Conservation (phyloP, 2,797 vertebrate genomes). For the Halcyon chelicuti region DNA sequence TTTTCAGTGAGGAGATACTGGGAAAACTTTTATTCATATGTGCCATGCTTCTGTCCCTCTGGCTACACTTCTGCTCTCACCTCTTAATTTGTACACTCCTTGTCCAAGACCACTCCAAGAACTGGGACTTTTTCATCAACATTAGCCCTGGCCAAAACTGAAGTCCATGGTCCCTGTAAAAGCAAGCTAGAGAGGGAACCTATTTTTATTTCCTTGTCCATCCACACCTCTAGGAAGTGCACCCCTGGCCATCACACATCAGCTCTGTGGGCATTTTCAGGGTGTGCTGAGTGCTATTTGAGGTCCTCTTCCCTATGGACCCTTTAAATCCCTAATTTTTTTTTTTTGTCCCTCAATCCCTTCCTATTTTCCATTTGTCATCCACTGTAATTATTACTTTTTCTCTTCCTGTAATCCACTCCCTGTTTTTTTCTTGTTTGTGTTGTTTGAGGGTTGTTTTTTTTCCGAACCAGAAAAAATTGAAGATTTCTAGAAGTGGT, state of each 20-base stretch:
- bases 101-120: not conserved
- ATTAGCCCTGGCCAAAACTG: not conserved
- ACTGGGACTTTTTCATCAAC: not conserved
- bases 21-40: not conserved
- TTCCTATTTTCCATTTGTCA: not conserved
- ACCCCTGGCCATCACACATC: fast-evolving
- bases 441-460: not conserved
- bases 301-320: not conserved
- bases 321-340: not conserved
- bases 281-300: not conserved
- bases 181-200: not conserved
- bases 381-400: not conserved
- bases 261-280: not conserved
- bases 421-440: not conserved
- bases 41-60: not conserved
- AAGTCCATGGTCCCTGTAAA: not conserved
- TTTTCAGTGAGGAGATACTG: not conserved
- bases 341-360: not conserved
- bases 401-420: not conserved
- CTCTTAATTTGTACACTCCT: not conserved
- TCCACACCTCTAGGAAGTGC: not conserved
- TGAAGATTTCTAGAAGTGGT: not conserved
- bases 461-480: not conserved
- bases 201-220: not conserved
- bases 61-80: not conserved